Evolutionary conservation across 2,113 vertebrate species (phyloP).

Genomic region (Clarias gariepinus): DNA sequence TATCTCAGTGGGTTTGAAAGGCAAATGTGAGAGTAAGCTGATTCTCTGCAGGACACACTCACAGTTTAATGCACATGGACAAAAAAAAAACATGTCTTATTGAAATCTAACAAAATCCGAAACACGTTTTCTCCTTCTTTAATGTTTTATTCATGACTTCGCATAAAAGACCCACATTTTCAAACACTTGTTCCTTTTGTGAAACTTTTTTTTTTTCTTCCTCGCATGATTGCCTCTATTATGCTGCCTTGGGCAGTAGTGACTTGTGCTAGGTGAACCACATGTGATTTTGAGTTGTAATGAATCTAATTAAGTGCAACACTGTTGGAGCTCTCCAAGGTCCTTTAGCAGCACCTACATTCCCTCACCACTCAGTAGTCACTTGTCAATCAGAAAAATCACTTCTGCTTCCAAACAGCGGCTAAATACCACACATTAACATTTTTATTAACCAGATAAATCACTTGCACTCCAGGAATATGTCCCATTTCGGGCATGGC

Average conservation of each 20-base stretch:
- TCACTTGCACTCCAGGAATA: conserved; percentile 28
- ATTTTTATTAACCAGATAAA: conserved; percentile 55
- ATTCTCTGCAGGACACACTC: background rate
- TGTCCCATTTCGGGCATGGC: conserved; percentile 18
- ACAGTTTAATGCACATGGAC: background rate
- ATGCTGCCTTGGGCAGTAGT: conserved; percentile 8
- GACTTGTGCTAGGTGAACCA: conserved; percentile 11
- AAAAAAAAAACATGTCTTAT: conserved; percentile 6
- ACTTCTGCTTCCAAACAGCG: conserved; percentile 11
- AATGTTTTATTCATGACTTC: conserved; percentile 23
- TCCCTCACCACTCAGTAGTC: conserved; percentile 1
- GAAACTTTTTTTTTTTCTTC: background rate
- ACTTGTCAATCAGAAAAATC: conserved; percentile 42
- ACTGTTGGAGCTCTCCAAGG: conserved; percentile 16
- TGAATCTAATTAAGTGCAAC: conserved; percentile 36
- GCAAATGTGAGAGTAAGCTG: background rate
- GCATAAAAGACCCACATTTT: background rate
- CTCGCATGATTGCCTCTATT: conserved; percentile 15
- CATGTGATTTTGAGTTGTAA: conserved; percentile 23
- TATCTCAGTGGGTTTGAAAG: background rate
- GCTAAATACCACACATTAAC: conserved; percentile 54
- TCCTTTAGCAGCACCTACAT: conserved; percentile 28
- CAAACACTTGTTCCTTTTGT: background rate
- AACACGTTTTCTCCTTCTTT: conserved; percentile 1
- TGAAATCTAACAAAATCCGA: background rate